phyloP scores from a whole-genome alignment of 2,888 invertebrate species.

The Neoitamus cyanurus region DNA sequence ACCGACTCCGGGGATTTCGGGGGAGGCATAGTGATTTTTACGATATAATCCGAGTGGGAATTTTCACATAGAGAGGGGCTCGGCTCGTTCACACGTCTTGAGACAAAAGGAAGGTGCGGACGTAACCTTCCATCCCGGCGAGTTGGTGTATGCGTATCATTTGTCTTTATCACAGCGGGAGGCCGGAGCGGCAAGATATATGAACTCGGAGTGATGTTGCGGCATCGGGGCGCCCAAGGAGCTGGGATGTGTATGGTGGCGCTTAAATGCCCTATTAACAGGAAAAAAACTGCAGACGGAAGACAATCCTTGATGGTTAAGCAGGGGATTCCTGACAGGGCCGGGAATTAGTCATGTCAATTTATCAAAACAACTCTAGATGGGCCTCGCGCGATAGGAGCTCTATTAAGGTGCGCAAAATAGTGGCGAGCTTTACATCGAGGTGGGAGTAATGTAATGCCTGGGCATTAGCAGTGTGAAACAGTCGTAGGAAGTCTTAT shows the following conservation, averaged over 20 bases:
- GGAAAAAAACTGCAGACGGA: conserved; percentile 22
- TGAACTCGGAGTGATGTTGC: conserved; percentile 17
- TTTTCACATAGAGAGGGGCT: neutral
- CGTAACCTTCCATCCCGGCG: neutral
- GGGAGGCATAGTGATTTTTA: conserved; percentile 9
- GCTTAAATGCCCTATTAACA: conserved; percentile 41
- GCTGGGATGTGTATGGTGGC: neutral
- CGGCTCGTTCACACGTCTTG: conserved; percentile 7
- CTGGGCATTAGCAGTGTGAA: conserved; percentile 25
- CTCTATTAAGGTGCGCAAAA: conserved; percentile 30
- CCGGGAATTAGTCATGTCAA: conserved; percentile 20
- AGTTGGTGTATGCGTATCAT: conserved; percentile 25
- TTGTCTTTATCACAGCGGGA: conserved; percentile 45
- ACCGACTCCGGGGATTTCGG: neutral
- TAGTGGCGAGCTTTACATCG: neutral
- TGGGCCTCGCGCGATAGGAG: conserved; percentile 3
- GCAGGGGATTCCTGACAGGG: conserved; percentile 15
- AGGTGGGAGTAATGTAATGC: conserved; percentile 3
- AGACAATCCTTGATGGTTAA: conserved; percentile 17
- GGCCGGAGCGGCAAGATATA: conserved; percentile 18
- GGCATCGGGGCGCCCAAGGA: neutral
- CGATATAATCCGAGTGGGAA: neutral
- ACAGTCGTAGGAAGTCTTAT: neutral
- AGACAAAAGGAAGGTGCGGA: conserved; percentile 34
- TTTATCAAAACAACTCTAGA: conserved; percentile 36